Conservation (phyloP, 2,113 vertebrate genomes). For the Cheilinus undulatus region DNA sequence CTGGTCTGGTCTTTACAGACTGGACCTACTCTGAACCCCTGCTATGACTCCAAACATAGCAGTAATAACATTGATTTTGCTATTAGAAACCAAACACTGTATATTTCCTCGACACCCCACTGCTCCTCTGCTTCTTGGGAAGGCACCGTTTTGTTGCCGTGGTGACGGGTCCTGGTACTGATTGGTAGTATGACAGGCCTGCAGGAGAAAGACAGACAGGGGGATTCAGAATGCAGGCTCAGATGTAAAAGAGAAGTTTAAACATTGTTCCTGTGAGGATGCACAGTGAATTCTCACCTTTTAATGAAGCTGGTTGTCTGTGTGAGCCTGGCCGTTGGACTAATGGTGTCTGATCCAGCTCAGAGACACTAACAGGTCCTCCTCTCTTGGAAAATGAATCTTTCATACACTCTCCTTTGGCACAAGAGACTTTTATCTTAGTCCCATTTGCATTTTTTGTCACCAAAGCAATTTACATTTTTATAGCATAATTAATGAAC, state of each 20-base stretch:
- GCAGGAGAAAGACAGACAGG: conserved; percentile 43
- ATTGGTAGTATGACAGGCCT: conserved; percentile 55
- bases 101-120: conserved; percentile 11
- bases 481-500: conserved; percentile 88
- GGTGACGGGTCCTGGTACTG: conserved; percentile 65
- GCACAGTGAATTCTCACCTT: conserved; percentile 39
- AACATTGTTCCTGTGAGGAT: conserved; percentile 30
- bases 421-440: conserved; percentile 84
- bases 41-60: not conserved
- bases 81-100: conserved; percentile 13
- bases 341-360: conserved; percentile 48
- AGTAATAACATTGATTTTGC: conserved; percentile 2
- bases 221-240: conserved; percentile 44
- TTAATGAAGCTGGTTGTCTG: conserved; percentile 61
- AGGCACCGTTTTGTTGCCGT: conserved; percentile 64
- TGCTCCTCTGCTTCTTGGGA: conserved; percentile 35
- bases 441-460: conserved; percentile 84
- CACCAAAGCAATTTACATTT: conserved; percentile 85
- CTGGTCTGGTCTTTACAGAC: too few relatives aligned
- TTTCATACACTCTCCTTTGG: conserved; percentile 80
- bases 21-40: conserved; percentile 8
- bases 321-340: conserved; percentile 37
- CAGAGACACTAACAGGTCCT: conserved; percentile 56
- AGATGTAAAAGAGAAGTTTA: conserved; percentile 44
- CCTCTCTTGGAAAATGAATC: conserved; percentile 75